phyloP scores from a whole-genome alignment of 2,113 vertebrate genomes.

The Campylomormyrus tamandua region DNA sequence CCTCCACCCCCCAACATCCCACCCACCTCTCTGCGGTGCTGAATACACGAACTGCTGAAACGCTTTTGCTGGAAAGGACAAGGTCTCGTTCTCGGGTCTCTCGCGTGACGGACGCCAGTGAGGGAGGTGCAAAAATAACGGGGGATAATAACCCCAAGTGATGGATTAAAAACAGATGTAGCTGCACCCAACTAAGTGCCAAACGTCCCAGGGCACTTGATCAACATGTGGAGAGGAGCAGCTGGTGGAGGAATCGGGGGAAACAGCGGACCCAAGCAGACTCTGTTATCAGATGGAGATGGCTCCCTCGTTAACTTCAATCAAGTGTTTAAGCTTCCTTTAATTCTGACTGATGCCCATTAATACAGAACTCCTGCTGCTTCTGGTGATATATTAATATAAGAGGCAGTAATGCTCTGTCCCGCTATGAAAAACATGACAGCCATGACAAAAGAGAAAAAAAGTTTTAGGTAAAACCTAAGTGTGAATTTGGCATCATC shows the following conservation, averaged over 20 bases:
- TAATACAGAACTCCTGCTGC: neutral
- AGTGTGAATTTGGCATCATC: neutral
- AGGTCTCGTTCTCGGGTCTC: neutral
- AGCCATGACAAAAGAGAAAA: neutral
- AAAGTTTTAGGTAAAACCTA: neutral
- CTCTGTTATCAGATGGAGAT: neutral
- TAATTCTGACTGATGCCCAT: slow-evolving; percentile 18
- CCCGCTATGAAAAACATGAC: neutral
- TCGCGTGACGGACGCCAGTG: neutral
- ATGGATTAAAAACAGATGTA: slow-evolving; percentile 24
- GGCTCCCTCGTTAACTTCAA: slow-evolving; percentile 14
- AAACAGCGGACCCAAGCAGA: neutral
- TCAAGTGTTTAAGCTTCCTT: slow-evolving; percentile 5
- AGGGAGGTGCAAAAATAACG: neutral
- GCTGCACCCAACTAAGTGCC: slow-evolving; percentile 6
- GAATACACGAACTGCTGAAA: neutral
- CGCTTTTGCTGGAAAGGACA: neutral
- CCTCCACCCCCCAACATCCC: neutral
- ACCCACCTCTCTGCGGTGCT: neutral
- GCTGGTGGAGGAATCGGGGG: slow-evolving; percentile 3
- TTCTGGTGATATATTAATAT: neutral
- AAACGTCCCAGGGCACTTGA: slow-evolving; percentile 13
- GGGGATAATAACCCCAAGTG: slow-evolving; percentile 11
- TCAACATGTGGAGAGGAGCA: slow-evolving; percentile 13
- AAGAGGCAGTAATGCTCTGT: neutral